These are phyloP conservation scores for Spea bombifrons DNA, from an alignment of 2,113 vertebrate species.

Conservation along the genomic window DNA sequence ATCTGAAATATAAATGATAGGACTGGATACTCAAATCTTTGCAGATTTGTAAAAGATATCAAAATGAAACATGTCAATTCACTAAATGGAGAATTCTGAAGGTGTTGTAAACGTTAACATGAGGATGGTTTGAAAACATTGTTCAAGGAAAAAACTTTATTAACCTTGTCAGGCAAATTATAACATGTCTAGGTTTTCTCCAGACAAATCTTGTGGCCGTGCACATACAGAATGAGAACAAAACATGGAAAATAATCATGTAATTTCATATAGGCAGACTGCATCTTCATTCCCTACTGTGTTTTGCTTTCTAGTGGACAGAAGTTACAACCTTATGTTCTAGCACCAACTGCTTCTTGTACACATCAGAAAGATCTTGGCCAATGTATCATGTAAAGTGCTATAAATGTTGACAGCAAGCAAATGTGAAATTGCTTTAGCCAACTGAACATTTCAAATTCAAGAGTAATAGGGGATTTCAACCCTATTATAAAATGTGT, in stretches of 20 bases:
- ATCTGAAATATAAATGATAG: not conserved
- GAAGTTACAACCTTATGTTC: constrained; percentile 31
- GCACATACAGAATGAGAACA: not conserved
- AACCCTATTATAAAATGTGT: not conserved
- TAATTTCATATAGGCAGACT: constrained; percentile 8
- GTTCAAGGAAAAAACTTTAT: not conserved
- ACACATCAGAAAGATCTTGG: constrained; percentile 9
- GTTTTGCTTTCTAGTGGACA: constrained; percentile 21
- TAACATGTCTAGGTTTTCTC: not conserved
- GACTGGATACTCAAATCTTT: not conserved
- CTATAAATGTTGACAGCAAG: constrained; percentile 17
- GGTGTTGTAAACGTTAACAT: not conserved
- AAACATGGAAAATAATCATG: not conserved
- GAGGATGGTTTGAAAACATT: not conserved
- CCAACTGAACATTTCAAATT: not conserved
- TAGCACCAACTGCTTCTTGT: not conserved
- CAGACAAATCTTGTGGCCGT: not conserved
- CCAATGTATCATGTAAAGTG: constrained; percentile 20
- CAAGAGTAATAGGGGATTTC: not conserved
- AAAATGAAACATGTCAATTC: not conserved
- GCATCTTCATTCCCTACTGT: constrained; percentile 1
- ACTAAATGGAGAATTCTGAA: not conserved
- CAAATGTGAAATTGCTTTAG: not conserved
- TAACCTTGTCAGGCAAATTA: not conserved
- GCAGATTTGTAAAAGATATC: not conserved